Evolutionary conservation across 2,888 invertebrate species (phyloP).

Genomic region (Spatulosminthurus flaviceps): DNA sequence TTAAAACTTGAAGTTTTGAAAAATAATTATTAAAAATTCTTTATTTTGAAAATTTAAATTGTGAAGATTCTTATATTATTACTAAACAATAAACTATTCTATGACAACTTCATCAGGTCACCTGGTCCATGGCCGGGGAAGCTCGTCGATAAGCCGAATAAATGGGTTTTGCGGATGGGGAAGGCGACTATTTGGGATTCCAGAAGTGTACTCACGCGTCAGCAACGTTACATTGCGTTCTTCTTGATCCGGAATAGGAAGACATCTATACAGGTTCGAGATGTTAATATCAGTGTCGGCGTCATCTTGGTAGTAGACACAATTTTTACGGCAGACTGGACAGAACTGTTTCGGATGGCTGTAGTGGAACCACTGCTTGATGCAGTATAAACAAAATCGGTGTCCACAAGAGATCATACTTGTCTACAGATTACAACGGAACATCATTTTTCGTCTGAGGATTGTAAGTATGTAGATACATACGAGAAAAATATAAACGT

Average conservation of each 20-base stretch:
- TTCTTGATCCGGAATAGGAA: slow-evolving; percentile 14
- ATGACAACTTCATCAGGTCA: no score
- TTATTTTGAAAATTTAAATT: no score
- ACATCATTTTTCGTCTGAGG: no score
- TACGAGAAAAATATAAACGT: no score
- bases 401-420: slow-evolving; percentile 33
- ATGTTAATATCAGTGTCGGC: background rate
- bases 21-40: no score
- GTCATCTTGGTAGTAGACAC: slow-evolving; percentile 29
- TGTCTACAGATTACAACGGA: background rate
- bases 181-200: background rate
- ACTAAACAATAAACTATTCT: no score
- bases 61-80: background rate
- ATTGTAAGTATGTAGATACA: no score
- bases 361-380: slow-evolving; percentile 35
- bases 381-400: slow-evolving; percentile 26
- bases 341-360: slow-evolving; percentile 32
- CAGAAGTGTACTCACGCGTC: slow-evolving; percentile 12
- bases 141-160: background rate
- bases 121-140: background rate
- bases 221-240: background rate
- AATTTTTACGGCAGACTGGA: slow-evolving; percentile 39
- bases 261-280: slow-evolving; percentile 8
- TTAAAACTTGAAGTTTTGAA: no score
- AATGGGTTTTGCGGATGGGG: background rate